These are phyloP conservation scores for Chrysolina americana DNA, from an alignment of 2,888 invertebrate species.

Conservation along the genomic window DNA sequence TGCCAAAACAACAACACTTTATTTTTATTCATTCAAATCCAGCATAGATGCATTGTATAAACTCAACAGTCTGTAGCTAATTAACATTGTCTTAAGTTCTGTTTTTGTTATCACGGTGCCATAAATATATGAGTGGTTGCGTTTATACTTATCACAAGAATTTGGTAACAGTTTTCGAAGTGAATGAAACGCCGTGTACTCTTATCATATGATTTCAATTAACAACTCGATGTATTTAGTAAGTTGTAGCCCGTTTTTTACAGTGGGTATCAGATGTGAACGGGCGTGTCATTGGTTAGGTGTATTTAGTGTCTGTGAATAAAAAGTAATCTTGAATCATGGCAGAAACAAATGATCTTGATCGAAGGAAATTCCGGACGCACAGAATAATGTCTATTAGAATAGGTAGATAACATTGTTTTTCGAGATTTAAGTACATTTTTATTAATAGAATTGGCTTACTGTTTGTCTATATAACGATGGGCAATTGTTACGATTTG, in stretches of 20 bases:
- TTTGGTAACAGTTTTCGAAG: not conserved
- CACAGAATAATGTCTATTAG: slow-evolving; percentile 46
- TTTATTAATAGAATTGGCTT: not conserved
- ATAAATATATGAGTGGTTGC: not conserved
- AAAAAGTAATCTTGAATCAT: not conserved
- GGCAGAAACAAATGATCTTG: not conserved
- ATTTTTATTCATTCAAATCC: not conserved
- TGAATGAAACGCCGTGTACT: not conserved
- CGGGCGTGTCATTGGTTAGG: not conserved
- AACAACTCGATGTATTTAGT: not conserved
- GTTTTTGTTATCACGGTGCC: not conserved
- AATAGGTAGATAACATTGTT: slow-evolving; percentile 41
- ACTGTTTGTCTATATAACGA: not conserved
- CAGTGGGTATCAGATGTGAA: not conserved
- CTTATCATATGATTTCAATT: slow-evolving; percentile 2
- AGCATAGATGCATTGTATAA: not conserved
- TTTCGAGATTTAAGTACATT: not conserved
- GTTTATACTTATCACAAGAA: not conserved
- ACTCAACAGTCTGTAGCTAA: too few species aligned
- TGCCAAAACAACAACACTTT: slow-evolving; percentile 3
- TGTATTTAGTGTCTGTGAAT: not conserved
- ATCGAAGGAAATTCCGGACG: slow-evolving; percentile 33
- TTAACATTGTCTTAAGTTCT: too few species aligned
- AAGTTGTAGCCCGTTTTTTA: not conserved
- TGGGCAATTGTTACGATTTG: too few species aligned